Evolutionary conservation across 2,113 vertebrate species (phyloP), one percentile per base, ranked within the genome.

Genomic region (Oceanites oceanicus): DNA sequence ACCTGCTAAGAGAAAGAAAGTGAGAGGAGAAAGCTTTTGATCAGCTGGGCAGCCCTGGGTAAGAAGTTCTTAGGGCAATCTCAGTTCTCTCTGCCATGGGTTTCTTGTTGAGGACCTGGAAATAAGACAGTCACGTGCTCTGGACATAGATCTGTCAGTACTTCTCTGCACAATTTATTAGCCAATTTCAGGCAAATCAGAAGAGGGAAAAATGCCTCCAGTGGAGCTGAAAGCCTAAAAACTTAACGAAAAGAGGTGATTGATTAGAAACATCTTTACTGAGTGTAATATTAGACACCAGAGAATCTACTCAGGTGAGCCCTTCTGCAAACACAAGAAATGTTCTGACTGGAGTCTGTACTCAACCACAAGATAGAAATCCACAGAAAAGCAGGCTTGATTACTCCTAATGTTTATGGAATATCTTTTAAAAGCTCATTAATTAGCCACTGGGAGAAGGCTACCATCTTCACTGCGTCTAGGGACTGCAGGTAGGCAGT

Each of bases 11-110:
- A 72, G 40, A 40, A 32, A 47, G 30, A 34, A 67, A 74, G 11
- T 18, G 47, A 71, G 42, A 26, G 3, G 29, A 59, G 15, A 63
- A 96, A 75, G 17, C 7, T 83, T 67, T 55, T 73, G 47, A 68
- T 32, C 15, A 58, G 17, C 36, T 50, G 15, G 40, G 17, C 61
- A 73, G 12, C 23, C 10, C 29, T 22, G 61, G 32, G 4, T 78
- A 7, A 63, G 32, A 65, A 65, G 30, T 17, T 25, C 13, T 66
- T 29, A 26, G 53, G 47, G 18, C 2, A 49, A 27, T 58, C 49
- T 63, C 62, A 63, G 12, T 45, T 75, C 36, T 65, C 52, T 71
- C 27, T 74, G 74, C 25, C 25, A 22, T 0, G 0, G 6, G 1
- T 47, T 81, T 72, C 38, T 71, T 66, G 32, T 3, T 52, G 18